Base-by-base conservation (phyloP, 2,888 invertebrate genomes). In the Phalera bucephala region DNA sequence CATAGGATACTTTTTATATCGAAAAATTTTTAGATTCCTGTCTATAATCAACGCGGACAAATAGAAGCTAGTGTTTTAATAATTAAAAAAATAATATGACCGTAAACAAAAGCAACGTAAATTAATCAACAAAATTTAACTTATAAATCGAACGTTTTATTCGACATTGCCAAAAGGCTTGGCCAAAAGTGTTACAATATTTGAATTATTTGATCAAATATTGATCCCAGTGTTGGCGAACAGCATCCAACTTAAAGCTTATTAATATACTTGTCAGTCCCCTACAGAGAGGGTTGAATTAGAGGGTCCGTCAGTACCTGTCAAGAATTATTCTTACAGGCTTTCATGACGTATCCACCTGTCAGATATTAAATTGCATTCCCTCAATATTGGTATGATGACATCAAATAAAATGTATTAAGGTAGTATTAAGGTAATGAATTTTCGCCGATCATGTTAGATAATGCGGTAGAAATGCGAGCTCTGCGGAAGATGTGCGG, bases 251-350 rank as follows among this genome's bases (percentile, higher is more conserved):
- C 20, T 34, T 22, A 41, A 40, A 50, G 48, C 55, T 54, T 47
- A 54, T 61, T 61, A 66, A 56, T 63, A 56, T 56, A 53, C 30
- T 37, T 61, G 66, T 58, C 68, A 63, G 57, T 31, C 31, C 52
- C 53, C 55, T 27, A 38, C 30, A 44, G 52, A 45, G 42, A 42
- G 41, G 59, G 57, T 17, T 64, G 44, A 64, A 75, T 73, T 66
- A 72, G 56, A 57, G 69, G 75, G 64, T 49, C 57, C 55, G 75
- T 74, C 70, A 69, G 57, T 56, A 45, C 43, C 51, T 64, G 64
- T 64, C 64, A 57, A 54, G 48, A 61, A 51, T 57, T 62, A 64
- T 69, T 64, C 50, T 52, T 47, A 26, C 34, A 27, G 33, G 43
- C 40, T 31, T 40, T 36, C 41, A 36, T 52, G 59, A 64, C 38